A percentile compares a stretch with the other conserved stretches of the same genome.
Conservation (phyloP, 2,888 invertebrate species). For the Ornithoptera alexandrae region DNA sequence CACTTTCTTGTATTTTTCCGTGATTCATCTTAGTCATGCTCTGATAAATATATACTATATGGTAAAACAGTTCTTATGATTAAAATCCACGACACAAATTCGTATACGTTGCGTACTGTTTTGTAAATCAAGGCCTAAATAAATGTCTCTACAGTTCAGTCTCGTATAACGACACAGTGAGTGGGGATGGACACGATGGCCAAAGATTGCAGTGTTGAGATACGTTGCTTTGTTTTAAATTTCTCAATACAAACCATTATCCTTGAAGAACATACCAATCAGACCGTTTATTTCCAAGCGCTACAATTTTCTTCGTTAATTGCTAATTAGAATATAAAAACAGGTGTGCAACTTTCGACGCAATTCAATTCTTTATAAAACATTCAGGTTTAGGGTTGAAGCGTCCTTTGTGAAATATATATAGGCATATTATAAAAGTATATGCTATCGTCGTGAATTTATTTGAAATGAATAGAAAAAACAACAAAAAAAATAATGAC, state of each 20-base stretch:
- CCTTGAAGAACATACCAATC: conserved; percentile 59
- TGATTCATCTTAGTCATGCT: conserved; percentile 27
- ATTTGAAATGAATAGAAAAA: too few species aligned
- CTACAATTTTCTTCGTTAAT: conserved; percentile 34
- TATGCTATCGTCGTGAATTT: too few species aligned
- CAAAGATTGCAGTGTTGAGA: conserved; percentile 35
- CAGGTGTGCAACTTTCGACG: conserved; percentile 6
- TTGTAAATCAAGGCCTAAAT: conserved; percentile 21
- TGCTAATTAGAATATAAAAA: conserved; percentile 25
- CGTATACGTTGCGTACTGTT: conserved; percentile 1
- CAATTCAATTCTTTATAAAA: too few species aligned
- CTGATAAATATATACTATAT: conserved; percentile 11
- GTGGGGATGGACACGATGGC: conserved; percentile 27
- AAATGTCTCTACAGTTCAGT: conserved; percentile 6
- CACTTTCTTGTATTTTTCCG: conserved; percentile 25
- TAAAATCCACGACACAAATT: conserved; percentile 8
- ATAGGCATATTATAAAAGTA: too few species aligned
- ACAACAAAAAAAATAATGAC: too few species aligned
- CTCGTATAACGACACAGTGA: conserved; percentile 17
- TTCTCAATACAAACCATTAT: conserved; percentile 49
- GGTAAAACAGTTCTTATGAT: conserved; percentile 13
- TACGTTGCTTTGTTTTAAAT: conserved; percentile 55
- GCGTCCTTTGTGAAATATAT: too few species aligned
- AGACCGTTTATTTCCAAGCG: conserved; percentile 64
- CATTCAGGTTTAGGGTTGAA: too few species aligned